These are phyloP conservation scores for Alligator mississippiensis DNA, from an alignment of 2,113 vertebrate genomes.

Conservation along the genomic window DNA sequence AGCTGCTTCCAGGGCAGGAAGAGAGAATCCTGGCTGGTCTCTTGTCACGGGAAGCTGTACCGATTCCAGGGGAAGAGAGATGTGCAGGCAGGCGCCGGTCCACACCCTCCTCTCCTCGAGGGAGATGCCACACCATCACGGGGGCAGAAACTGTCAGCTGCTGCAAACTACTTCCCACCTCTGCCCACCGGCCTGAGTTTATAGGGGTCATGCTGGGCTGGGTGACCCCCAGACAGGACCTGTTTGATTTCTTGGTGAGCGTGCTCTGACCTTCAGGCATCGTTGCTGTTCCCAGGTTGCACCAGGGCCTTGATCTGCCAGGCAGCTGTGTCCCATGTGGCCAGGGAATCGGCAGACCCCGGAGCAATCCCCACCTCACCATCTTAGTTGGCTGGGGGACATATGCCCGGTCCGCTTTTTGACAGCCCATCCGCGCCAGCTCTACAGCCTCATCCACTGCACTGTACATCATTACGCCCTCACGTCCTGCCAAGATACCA, in stretches of 20 bases:
- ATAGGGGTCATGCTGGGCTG: neutral
- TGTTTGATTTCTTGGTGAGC: slow-evolving; percentile 1
- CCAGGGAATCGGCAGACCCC: too few species aligned
- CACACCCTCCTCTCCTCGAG: neutral
- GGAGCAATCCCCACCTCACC: too few species aligned
- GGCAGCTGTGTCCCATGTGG: too few species aligned
- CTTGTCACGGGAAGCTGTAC: neutral
- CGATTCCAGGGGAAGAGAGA: neutral
- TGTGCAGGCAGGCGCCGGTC: too few species aligned
- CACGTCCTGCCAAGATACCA: too few species aligned
- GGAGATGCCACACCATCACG: neutral
- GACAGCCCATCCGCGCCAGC: too few species aligned
- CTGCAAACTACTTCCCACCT: too few species aligned
- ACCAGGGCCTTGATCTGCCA: neutral
- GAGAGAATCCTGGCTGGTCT: neutral
- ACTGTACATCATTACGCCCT: too few species aligned
- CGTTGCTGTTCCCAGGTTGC: neutral
- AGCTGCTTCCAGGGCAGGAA: neutral
- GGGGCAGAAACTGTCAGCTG: neutral
- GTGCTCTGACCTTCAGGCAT: slow-evolving; percentile 35
- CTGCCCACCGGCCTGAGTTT: too few species aligned
- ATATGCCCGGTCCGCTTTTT: too few species aligned
- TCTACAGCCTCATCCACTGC: too few species aligned
- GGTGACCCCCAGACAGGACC: neutral
- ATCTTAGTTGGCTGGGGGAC: too few species aligned